phyloP scores from a whole-genome alignment of 2,797 vertebrate species.

The Peromyscus attwateri region DNA sequence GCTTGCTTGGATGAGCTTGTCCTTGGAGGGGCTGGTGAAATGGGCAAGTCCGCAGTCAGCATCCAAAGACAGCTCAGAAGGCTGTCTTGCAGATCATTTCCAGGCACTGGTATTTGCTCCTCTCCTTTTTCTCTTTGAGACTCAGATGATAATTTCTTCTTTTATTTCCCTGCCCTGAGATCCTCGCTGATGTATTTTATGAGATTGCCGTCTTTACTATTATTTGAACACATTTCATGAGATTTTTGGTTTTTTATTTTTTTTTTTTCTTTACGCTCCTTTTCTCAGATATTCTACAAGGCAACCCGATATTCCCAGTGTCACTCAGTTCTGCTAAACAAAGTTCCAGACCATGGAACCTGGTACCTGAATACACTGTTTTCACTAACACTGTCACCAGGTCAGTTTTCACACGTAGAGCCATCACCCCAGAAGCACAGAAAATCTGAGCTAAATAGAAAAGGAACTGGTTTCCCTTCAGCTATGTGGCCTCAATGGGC shows the following conservation, averaged over 20 bases:
- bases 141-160: not conserved
- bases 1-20: not conserved
- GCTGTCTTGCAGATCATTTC: not conserved
- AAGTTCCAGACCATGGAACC: slow-evolving; percentile 10
- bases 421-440: not conserved
- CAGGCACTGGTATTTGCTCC: not conserved
- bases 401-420: not conserved
- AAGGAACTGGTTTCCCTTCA: not conserved
- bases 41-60: not conserved
- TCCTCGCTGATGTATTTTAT: not conserved
- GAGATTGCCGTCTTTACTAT: not conserved
- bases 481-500: no score
- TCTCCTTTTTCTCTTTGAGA: not conserved
- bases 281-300: not conserved
- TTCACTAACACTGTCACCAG: not conserved
- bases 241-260: not conserved
- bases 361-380: not conserved
- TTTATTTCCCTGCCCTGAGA: not conserved
- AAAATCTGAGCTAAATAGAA: not conserved
- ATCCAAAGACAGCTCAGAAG: not conserved
- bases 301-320: not conserved
- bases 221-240: slow-evolving; percentile 25
- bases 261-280: not conserved
- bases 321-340: not conserved
- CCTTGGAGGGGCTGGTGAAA: not conserved